Conservation (phyloP, 2,888 invertebrate genomes). For the Cactoblastis cactorum region DNA sequence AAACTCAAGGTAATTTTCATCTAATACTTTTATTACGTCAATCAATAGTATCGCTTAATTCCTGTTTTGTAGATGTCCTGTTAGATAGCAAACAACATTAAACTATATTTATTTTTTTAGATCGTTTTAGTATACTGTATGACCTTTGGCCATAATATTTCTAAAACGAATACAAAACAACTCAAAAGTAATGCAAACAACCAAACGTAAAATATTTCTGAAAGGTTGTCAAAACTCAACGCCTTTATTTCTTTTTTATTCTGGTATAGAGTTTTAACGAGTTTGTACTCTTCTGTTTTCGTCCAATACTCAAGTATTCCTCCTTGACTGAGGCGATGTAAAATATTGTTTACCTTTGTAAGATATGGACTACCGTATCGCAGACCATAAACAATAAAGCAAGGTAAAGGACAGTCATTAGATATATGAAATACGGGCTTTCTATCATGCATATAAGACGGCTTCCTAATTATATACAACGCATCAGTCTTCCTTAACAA, state of each 20-base stretch:
- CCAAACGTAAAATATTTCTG: constrained; percentile 65
- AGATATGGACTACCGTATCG: constrained; percentile 80
- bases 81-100: too few species aligned
- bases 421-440: constrained; percentile 70
- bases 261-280: constrained; percentile 30
- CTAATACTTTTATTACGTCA: constrained; percentile 17
- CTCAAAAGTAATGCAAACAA: constrained; percentile 46
- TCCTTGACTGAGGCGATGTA: constrained; percentile 67
- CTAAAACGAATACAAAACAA: constrained; percentile 42
- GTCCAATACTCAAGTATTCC: constrained; percentile 71
- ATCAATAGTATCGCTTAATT: too few species aligned
- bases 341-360: constrained; percentile 60
- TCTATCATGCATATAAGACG: constrained; percentile 51
- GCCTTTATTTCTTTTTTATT: constrained; percentile 51
- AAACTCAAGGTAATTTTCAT: constrained; percentile 79
- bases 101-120: background rate
- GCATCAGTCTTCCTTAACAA: constrained; percentile 69
- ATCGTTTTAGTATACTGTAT: background rate
- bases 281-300: constrained; percentile 45
- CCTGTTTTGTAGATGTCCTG: background rate
- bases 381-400: constrained; percentile 75
- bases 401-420: constrained; percentile 75
- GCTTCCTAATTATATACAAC: constrained; percentile 43
- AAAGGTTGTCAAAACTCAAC: constrained; percentile 56
- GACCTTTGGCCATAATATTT: constrained; percentile 31